These are phyloP conservation scores for Drosophila murphyi DNA, from an alignment of 1,140 invertebrate species.

Conservation along the genomic window DNA sequence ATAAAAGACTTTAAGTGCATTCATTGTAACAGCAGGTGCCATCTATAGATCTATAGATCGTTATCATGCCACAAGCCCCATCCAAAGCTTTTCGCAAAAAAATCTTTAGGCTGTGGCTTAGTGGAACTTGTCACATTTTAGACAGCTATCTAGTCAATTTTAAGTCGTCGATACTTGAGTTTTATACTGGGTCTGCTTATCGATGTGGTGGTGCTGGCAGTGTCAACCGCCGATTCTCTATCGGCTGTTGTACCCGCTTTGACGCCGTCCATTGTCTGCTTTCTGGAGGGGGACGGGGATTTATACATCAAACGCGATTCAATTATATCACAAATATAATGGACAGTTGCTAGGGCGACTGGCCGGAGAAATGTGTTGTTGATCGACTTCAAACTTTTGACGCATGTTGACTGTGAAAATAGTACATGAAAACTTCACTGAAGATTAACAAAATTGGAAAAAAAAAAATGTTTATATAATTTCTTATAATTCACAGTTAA, in stretches of 20 bases:
- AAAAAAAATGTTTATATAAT: not conserved
- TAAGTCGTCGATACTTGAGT: slow-evolving; percentile 54
- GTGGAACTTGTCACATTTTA: slow-evolving; percentile 46
- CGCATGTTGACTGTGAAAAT: not conserved
- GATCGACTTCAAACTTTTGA: slow-evolving; percentile 7
- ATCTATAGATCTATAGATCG: too few species aligned
- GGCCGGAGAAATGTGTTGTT: slow-evolving; percentile 17
- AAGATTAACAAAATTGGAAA: not conserved
- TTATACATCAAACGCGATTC: slow-evolving; percentile 40
- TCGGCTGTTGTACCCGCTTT: slow-evolving; percentile 31
- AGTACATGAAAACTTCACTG: slow-evolving; percentile 7
- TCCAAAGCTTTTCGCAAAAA: not conserved
- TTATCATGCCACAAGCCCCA: too few species aligned
- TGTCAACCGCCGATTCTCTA: not conserved
- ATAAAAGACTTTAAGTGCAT: too few species aligned
- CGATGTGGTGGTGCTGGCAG: slow-evolving; percentile 26
- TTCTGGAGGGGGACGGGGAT: slow-evolving; percentile 18
- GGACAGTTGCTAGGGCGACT: slow-evolving; percentile 59
- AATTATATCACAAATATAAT: slow-evolving; percentile 24
- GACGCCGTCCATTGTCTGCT: slow-evolving; percentile 28
- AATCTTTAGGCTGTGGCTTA: slow-evolving; percentile 15
- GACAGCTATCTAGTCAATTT: slow-evolving; percentile 50
- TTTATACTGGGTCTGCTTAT: slow-evolving; percentile 63
- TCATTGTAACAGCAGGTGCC: too few species aligned
- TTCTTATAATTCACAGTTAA: slow-evolving; percentile 27